phyloP scores from a whole-genome alignment of 2,797 vertebrate species.

The Scleropages formosus region DNA sequence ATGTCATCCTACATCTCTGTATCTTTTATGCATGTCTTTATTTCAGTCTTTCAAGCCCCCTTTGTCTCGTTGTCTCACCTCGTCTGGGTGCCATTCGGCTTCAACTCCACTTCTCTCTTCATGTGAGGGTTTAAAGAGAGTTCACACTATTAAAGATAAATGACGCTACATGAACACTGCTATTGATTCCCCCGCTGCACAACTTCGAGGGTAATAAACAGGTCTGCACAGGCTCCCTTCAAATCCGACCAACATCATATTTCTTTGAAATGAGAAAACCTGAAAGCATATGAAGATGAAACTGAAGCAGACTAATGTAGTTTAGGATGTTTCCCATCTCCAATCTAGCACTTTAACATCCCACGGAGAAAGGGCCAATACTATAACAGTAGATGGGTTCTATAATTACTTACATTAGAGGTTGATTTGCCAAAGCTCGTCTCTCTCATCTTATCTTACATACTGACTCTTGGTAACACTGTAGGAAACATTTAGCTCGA shows the following conservation, averaged over 20 bases:
- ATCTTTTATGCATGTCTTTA: background rate
- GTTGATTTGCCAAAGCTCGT: background rate
- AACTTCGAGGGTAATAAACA: slow-evolving; percentile 60
- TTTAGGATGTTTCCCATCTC: background rate
- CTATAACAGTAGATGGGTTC: background rate
- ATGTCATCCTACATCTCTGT: background rate
- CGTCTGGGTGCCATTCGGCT: background rate
- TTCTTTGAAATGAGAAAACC: slow-evolving; percentile 48
- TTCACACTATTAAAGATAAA: slow-evolving; percentile 65
- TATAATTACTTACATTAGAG: background rate
- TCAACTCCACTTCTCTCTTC: slow-evolving; percentile 32
- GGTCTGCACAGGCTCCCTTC: slow-evolving; percentile 52
- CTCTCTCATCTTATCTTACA: background rate
- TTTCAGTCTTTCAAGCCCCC: slow-evolving; percentile 43
- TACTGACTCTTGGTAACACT: background rate
- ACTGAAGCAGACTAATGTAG: slow-evolving; percentile 14
- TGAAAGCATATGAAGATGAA: slow-evolving; percentile 36
- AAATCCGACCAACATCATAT: slow-evolving; percentile 50
- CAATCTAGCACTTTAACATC: background rate
- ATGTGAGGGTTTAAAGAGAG: slow-evolving; percentile 53
- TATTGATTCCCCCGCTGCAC: slow-evolving; percentile 64
- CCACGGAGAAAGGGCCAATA: background rate
- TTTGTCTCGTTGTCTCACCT: slow-evolving; percentile 21
- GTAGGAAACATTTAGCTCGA: background rate
- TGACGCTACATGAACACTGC: slow-evolving; percentile 56